phyloP scores from a whole-genome alignment of 2,113 vertebrate species.

The Chauna torquata region DNA sequence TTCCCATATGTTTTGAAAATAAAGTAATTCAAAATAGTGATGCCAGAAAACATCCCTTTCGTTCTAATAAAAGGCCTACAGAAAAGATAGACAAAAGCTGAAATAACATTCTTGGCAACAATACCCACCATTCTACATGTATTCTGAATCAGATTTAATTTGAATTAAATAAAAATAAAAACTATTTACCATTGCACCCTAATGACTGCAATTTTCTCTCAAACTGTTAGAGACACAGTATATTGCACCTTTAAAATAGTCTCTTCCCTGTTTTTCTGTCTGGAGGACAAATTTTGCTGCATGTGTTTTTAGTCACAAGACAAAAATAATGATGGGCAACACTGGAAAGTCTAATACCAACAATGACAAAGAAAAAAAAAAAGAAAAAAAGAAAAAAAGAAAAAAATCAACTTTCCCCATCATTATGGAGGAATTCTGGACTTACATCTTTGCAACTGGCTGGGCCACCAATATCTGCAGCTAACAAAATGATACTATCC shows the following conservation, averaged over 20 bases:
- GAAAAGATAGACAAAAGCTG: conserved; percentile 37
- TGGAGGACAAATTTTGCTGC: background rate
- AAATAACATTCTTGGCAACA: conserved; percentile 50
- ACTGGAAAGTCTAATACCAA: background rate
- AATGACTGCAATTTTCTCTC: conserved; percentile 71
- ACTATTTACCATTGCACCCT: conserved; percentile 48
- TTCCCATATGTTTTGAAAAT: conserved; percentile 23
- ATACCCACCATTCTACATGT: background rate
- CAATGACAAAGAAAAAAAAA: too few relatives aligned
- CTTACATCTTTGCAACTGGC: background rate
- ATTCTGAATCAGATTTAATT: conserved; percentile 68
- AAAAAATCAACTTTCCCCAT: background rate
- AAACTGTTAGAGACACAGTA: conserved; percentile 65
- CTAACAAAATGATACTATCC: background rate
- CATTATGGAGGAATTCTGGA: background rate
- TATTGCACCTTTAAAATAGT: conserved; percentile 39
- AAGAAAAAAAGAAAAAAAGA: background rate
- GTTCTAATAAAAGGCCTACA: conserved; percentile 5
- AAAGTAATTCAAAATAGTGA: background rate
- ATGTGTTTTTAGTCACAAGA: background rate
- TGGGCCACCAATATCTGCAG: background rate
- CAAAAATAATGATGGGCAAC: background rate
- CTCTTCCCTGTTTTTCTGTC: background rate
- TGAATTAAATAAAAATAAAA: conserved; percentile 72
- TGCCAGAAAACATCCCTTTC: background rate